Conservation (phyloP, 2,888 invertebrate species). For the Neoitamus cyanurus region DNA sequence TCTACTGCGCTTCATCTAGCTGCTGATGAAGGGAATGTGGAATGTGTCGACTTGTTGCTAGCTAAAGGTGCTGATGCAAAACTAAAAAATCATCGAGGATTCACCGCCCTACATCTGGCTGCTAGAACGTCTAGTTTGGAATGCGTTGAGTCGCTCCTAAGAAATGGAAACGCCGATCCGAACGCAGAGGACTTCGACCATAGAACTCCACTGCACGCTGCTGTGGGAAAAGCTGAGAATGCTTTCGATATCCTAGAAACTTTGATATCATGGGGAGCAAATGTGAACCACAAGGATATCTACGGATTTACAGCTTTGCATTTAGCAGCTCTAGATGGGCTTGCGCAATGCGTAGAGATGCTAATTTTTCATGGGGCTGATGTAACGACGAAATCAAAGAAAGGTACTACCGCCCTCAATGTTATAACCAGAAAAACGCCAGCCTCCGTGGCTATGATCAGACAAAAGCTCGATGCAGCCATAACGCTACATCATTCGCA, state of each 20-base stretch:
- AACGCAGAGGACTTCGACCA: slow-evolving; percentile 85
- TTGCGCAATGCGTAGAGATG: slow-evolving; percentile 86
- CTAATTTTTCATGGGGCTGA: slow-evolving; percentile 87
- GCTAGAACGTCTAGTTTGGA: slow-evolving; percentile 83
- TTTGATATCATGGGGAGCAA: slow-evolving; percentile 81
- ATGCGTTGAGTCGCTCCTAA: slow-evolving; percentile 80
- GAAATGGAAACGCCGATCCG: slow-evolving; percentile 80
- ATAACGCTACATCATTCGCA: slow-evolving; percentile 82
- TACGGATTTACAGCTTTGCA: slow-evolving; percentile 89
- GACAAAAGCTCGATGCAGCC: slow-evolving; percentile 83
- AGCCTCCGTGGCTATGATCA: slow-evolving; percentile 84
- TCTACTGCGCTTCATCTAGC: slow-evolving; percentile 86
- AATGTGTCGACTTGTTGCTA: slow-evolving; percentile 81
- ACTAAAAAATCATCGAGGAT: slow-evolving; percentile 80
- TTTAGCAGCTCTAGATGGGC: slow-evolving; percentile 85
- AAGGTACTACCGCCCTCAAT: slow-evolving; percentile 86
- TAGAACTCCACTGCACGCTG: slow-evolving; percentile 84
- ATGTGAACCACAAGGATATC: slow-evolving; percentile 85
- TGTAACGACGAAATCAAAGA: slow-evolving; percentile 88
- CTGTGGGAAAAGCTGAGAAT: slow-evolving; percentile 83
- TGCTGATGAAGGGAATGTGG: slow-evolving; percentile 86
- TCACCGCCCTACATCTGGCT: slow-evolving; percentile 87
- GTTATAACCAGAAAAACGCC: slow-evolving; percentile 89
- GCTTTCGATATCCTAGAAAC: slow-evolving; percentile 85
- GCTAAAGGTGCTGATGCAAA: slow-evolving; percentile 81